Evolutionary conservation across 1,140 invertebrate species (phyloP).

Genomic region (Tetragnatha versicolor): DNA sequence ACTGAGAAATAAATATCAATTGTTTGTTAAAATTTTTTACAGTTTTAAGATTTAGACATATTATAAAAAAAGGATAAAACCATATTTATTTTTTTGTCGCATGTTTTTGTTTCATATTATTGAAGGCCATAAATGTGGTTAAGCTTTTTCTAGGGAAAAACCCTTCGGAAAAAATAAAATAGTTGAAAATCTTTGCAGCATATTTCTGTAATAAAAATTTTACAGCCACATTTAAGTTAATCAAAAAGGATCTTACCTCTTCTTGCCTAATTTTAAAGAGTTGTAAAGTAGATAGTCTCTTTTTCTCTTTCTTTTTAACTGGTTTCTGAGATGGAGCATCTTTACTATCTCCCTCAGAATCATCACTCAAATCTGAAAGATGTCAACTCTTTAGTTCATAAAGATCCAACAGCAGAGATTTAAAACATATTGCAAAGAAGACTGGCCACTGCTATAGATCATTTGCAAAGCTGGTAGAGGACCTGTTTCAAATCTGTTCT

Average conservation of each 20-base stretch:
- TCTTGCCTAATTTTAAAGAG: slow-evolving; percentile 33
- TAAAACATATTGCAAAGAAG: neutral
- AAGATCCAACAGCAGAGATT: neutral
- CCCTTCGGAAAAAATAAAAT: neutral
- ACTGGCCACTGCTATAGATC: neutral
- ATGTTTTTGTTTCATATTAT: no score
- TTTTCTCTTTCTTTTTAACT: slow-evolving; percentile 13
- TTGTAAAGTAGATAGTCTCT: slow-evolving; percentile 16
- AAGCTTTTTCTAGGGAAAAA: neutral
- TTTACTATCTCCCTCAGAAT: neutral
- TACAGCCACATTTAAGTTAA: neutral
- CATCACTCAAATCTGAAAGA: neutral
- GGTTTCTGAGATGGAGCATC: neutral
- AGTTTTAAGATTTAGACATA: no score
- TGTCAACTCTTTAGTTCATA: neutral
- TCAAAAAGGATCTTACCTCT: slow-evolving; percentile 16
- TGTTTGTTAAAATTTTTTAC: no score
- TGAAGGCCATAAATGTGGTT: no score
- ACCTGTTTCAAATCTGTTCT: neutral
- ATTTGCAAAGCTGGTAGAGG: neutral
- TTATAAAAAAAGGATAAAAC: no score
- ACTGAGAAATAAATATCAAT: no score
- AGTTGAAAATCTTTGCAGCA: neutral
- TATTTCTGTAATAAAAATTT: neutral
- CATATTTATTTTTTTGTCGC: no score